Percentiles rank a stretch among this genome's conserved stretches.
Evolutionary conservation across 2,797 vertebrate genomes (phyloP).

Genomic region (Melanotaenia parkinsoni): DNA sequence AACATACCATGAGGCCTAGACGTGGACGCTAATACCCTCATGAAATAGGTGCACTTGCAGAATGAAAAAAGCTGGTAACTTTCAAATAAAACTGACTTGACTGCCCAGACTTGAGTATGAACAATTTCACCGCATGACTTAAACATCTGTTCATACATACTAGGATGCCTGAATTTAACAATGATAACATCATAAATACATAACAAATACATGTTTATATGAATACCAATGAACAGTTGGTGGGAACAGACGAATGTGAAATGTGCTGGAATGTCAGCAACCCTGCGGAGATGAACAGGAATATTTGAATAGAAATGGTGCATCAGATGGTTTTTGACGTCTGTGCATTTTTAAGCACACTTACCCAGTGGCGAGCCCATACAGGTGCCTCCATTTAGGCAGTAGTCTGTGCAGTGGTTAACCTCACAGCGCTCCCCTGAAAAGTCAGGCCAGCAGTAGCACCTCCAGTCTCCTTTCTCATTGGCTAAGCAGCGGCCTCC

Average conservation of each 20-base stretch:
- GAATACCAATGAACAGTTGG: neutral
- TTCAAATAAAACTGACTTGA: constrained; percentile 20
- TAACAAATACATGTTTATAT: neutral
- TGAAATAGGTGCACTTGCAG: constrained; percentile 12
- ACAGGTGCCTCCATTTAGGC: constrained; percentile 95
- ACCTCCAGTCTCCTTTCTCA: constrained; percentile 93
- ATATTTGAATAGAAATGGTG: constrained; percentile 3
- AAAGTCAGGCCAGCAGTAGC: constrained; percentile 98
- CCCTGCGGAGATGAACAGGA: neutral
- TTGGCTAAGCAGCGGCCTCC: constrained; percentile 96
- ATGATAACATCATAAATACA: neutral
- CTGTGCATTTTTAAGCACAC: constrained; percentile 27
- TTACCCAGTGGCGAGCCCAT: constrained; percentile 92
- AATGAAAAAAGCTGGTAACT: constrained; percentile 9
- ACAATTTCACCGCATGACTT: neutral
- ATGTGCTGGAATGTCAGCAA: neutral
- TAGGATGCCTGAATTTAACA: neutral
- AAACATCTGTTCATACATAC: neutral
- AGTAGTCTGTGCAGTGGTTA: constrained; percentile 96
- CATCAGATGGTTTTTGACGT: neutral
- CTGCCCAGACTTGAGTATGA: neutral
- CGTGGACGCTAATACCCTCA: constrained; percentile 31
- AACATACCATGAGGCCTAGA: neutral
- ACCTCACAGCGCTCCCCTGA: constrained; percentile 96
- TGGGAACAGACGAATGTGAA: neutral